Base-by-base conservation (phyloP, 2,888 invertebrate genomes). In the Papilio elwesi region DNA sequence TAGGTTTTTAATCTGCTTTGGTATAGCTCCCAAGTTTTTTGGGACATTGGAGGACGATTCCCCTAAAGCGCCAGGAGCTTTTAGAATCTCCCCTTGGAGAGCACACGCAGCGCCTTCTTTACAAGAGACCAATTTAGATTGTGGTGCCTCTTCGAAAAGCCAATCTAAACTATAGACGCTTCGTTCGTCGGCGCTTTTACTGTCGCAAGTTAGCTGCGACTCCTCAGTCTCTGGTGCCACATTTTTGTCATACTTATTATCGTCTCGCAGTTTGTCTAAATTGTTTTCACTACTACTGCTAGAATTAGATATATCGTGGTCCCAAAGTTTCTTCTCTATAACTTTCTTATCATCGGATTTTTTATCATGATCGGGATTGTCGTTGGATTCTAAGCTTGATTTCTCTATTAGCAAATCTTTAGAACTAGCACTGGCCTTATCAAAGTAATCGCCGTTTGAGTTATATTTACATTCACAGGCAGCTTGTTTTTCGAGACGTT, bases 21-120 rank as follows among this genome's bases (percentile, higher is more conserved):
- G 96, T 86, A 96, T 96, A 76, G 96, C 96, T 74, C 96, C 96
- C 81, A 96, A 94, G 85, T 95, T 96, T 86, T 95, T 95, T 86
- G 95, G 94, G 79, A 89, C 89, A 81, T 90, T 94, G 78, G 85
- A 91, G 78, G 88, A 94, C 13, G 92, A 85, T 81, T 93, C 93
- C 74, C 91, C 93, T 73, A 93, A 81, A 16, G 92, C 89, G 71
- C 80, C 87, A 72, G 87, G 85, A 76, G 88, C 80, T 83, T 90
- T 91, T 73, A 88, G 89, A 9, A 83, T 80, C 63, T 90, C 91
- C 64, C 90, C 90, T 6, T 87, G 76, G 43, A 80, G 80, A 59
- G 85, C 78, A 64, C 83, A 79, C 1, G 81, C 76, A 43, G 79
- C 84, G 12, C 80, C 80, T 78, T 91, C 90, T 76, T 86, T 83